Evolutionary conservation across 2,888 invertebrate species (phyloP).

Genomic region (Heliconius cydno): DNA sequence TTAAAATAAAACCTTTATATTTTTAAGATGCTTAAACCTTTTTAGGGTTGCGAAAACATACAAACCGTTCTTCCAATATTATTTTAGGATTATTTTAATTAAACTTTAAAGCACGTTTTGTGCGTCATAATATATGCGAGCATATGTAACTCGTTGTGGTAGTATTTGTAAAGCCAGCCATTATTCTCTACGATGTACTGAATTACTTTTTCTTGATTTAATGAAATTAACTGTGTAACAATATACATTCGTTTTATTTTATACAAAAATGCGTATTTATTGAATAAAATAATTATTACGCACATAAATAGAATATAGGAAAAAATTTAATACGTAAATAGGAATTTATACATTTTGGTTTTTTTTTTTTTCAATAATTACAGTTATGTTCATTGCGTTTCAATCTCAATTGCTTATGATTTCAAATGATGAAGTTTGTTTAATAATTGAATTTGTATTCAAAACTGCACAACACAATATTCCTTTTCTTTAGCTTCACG

Average conservation of each 20-base stretch:
- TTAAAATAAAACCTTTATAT: constrained; percentile 49
- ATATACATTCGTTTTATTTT: not conserved
- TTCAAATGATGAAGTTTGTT: no score
- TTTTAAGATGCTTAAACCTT: constrained; percentile 56
- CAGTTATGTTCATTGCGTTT: no score
- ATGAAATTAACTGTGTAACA: not conserved
- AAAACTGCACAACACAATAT: no score
- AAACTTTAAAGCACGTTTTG: constrained; percentile 58
- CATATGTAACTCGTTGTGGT: not conserved
- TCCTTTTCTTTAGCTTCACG: not conserved
- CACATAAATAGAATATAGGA: not conserved
- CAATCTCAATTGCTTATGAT: no score
- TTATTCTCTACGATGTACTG: not conserved
- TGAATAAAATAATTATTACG: not conserved
- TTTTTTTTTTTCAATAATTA: no score
- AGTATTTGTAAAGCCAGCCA: not conserved
- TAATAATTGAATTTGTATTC: no score
- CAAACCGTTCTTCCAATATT: constrained; percentile 61
- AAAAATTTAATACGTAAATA: not conserved
- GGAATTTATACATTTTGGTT: not conserved
- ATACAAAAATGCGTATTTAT: not conserved
- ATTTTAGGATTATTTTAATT: constrained; percentile 70
- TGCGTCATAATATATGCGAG: constrained; percentile 33
- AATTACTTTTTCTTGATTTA: not conserved
- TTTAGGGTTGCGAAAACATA: constrained; percentile 57